phyloP scores from a whole-genome alignment of 2,888 invertebrate genomes.

The Pyrrhosoma nymphula region DNA sequence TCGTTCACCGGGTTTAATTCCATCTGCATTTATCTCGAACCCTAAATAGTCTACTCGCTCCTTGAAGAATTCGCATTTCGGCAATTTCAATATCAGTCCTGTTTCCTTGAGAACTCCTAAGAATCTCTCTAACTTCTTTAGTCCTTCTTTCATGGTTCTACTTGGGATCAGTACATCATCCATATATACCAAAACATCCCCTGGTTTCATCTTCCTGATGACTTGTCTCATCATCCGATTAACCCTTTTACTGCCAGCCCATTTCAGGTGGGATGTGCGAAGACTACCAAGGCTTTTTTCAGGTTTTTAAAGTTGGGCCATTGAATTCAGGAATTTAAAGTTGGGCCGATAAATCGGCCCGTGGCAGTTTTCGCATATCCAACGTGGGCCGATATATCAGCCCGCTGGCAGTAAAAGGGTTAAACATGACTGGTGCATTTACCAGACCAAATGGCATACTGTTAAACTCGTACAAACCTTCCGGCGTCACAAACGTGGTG shows the following conservation, averaged over 20 bases:
- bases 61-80: slow-evolving; percentile 73
- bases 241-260: no score
- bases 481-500: slow-evolving; percentile 76
- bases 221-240: slow-evolving; percentile 55
- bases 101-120: neutral
- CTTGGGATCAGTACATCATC: slow-evolving; percentile 72
- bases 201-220: neutral
- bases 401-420: no score
- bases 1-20: slow-evolving; percentile 72
- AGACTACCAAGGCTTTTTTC: no score
- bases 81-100: slow-evolving; percentile 72
- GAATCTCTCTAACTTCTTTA: slow-evolving; percentile 69
- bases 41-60: slow-evolving; percentile 73
- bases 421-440: slow-evolving; percentile 74
- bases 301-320: no score
- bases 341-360: no score
- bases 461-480: slow-evolving; percentile 76
- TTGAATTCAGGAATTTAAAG: no score
- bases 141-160: slow-evolving; percentile 71
- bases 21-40: slow-evolving; percentile 71
- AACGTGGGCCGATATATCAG: no score
- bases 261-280: no score
- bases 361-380: no score
- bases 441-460: slow-evolving; percentile 75
- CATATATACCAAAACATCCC: neutral